Conservation (phyloP, 1,140 invertebrate species). For the Rhopalosiphum maidis region DNA sequence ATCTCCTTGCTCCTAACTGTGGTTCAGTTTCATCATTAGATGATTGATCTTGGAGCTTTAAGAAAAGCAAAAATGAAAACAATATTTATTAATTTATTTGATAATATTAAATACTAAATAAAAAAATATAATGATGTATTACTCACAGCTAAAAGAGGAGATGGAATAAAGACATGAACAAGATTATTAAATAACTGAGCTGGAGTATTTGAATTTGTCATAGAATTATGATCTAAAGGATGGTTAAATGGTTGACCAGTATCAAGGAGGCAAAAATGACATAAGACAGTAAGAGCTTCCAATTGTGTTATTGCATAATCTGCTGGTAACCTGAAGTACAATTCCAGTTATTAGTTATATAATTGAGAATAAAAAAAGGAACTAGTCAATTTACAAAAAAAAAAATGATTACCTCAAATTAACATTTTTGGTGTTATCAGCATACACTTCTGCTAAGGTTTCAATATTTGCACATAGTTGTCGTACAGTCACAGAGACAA, state of each 20-base stretch:
- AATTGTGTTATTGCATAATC: constrained; percentile 83
- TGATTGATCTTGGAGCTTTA: constrained; percentile 55
- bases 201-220: constrained; percentile 64
- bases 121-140: constrained; percentile 59
- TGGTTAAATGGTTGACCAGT: constrained; percentile 71
- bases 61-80: not conserved
- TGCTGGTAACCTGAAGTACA: constrained; percentile 66
- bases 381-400: not conserved
- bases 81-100: constrained; percentile 2
- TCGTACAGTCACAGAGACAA: constrained; percentile 79
- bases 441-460: constrained; percentile 67
- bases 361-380: not conserved
- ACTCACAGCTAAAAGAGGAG: constrained; percentile 64
- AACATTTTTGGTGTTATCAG: constrained; percentile 57
- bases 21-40: constrained; percentile 60
- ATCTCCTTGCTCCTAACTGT: constrained; percentile 69
- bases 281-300: constrained; percentile 82
- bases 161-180: constrained; percentile 77
- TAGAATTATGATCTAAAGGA: constrained; percentile 64
- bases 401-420: constrained; percentile 43
- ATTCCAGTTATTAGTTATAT: not conserved
- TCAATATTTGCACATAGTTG: constrained; percentile 88
- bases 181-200: constrained; percentile 80
- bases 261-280: constrained; percentile 87
- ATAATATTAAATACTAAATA: constrained; percentile 59